Percentiles rank a stretch among this genome's conserved stretches.
Evolutionary conservation across 2,797 vertebrate genomes (phyloP).

Genomic region (Acanthiza pusilla): DNA sequence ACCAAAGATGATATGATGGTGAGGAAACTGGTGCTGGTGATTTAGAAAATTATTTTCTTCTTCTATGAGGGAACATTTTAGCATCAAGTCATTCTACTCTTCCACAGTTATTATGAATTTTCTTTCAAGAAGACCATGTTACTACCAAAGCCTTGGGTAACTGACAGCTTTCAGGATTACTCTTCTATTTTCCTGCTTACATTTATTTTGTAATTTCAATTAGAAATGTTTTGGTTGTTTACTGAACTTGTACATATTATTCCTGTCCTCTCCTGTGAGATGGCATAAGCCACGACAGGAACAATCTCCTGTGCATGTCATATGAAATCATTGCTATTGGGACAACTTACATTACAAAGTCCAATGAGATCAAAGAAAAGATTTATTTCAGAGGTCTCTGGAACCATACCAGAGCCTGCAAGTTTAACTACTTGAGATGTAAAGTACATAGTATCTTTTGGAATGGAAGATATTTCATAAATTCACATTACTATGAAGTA

Average conservation of each 20-base stretch:
- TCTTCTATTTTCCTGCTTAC: neutral
- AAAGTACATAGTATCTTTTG: neutral
- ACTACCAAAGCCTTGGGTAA: neutral
- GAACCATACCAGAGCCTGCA: neutral
- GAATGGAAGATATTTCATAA: neutral
- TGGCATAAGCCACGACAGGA: neutral
- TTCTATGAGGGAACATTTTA: neutral
- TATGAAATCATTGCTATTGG: neutral
- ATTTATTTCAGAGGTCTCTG: neutral
- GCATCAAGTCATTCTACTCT: neutral
- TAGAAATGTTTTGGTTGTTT: neutral
- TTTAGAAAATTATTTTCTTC: neutral
- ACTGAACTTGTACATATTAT: neutral
- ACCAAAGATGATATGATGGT: neutral
- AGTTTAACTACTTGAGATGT: neutral
- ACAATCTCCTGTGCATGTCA: neutral
- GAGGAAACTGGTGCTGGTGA: neutral
- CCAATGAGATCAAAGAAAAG: neutral
- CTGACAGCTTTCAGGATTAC: neutral
- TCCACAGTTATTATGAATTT: neutral
- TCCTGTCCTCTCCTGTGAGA: neutral
- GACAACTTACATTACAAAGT: neutral
- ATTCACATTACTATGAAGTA: neutral
- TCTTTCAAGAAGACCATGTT: neutral
- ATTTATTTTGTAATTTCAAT: neutral